These are phyloP conservation scores for Borostomias antarcticus DNA, from an alignment of 2,797 vertebrate species.

Conservation along the genomic window DNA sequence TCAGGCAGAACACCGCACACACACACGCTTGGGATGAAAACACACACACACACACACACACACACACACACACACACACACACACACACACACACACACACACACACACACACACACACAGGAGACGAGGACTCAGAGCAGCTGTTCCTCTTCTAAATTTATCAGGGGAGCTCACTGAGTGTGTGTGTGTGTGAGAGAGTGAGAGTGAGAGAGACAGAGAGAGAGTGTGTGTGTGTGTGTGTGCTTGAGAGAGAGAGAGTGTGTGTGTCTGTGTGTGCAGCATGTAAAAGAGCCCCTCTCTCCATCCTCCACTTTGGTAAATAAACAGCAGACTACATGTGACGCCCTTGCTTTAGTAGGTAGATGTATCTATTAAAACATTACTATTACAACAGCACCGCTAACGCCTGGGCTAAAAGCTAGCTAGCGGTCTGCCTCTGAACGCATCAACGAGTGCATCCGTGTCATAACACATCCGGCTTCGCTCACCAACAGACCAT, in stretches of 20 bases:
- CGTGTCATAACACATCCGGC: too few relatives aligned
- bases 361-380: slow-evolving; percentile 36
- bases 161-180: slow-evolving; percentile 51
- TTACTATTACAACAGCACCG: slow-evolving; percentile 47
- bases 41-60: slow-evolving; percentile 3
- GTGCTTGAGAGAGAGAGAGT: slow-evolving; percentile 26
- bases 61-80: slow-evolving; percentile 15
- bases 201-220: slow-evolving; percentile 21
- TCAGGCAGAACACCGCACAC: background rate
- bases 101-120: slow-evolving; percentile 9
- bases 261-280: slow-evolving; percentile 21
- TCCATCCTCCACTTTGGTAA: slow-evolving; percentile 16
- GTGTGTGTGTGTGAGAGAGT: slow-evolving; percentile 11
- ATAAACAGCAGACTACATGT: slow-evolving; percentile 37
- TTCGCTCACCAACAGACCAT: too few relatives aligned
- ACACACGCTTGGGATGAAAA: background rate
- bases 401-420: slow-evolving; percentile 14
- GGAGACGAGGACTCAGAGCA: slow-evolving; percentile 49
- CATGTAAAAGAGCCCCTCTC: slow-evolving; percentile 11
- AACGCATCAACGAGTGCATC: too few relatives aligned
- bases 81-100: slow-evolving; percentile 12
- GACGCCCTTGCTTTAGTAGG: slow-evolving; percentile 23
- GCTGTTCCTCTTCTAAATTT: slow-evolving; percentile 76
- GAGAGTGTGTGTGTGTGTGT: slow-evolving; percentile 10
- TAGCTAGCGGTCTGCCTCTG: slow-evolving; percentile 4